Evolutionary conservation across 2,888 invertebrate genomes (phyloP).

Genomic region (Microchrysa polita): DNA sequence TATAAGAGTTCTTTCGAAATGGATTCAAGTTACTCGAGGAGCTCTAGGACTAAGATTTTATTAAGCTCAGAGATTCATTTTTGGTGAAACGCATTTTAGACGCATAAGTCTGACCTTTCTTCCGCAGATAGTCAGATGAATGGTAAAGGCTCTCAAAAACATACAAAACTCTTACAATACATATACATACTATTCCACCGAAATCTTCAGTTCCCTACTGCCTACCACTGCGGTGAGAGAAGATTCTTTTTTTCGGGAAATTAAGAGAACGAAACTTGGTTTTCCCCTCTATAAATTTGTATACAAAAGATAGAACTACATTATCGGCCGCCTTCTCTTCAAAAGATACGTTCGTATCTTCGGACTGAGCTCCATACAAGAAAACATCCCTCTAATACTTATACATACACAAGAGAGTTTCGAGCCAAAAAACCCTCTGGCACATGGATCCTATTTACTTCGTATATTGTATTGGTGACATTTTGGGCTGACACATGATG

Average conservation of each 20-base stretch:
- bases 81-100: too few relatives aligned
- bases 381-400: background rate
- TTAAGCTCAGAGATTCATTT: background rate
- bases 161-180: too few relatives aligned
- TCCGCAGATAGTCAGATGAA: too few relatives aligned
- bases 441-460: conserved; percentile 37
- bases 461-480: conserved; percentile 28
- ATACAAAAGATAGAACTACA: conserved; percentile 33
- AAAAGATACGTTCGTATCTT: background rate
- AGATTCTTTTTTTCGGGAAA: background rate
- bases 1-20: too few relatives aligned
- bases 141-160: too few relatives aligned
- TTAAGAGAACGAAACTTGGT: conserved; percentile 27
- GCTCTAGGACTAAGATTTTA: too few relatives aligned
- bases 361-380: background rate
- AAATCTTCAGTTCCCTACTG: background rate
- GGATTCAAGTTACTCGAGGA: too few relatives aligned
- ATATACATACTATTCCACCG: too few relatives aligned
- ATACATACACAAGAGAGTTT: background rate
- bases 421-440: conserved; percentile 8
- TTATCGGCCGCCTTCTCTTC: conserved; percentile 44
- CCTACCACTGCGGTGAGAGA: conserved; percentile 9
- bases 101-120: too few relatives aligned
- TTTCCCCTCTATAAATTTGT: conserved; percentile 15
- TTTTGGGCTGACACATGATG: conserved; percentile 19